phyloP scores from a whole-genome alignment of 2,888 invertebrate genomes.

The Pilophorus perplexus region DNA sequence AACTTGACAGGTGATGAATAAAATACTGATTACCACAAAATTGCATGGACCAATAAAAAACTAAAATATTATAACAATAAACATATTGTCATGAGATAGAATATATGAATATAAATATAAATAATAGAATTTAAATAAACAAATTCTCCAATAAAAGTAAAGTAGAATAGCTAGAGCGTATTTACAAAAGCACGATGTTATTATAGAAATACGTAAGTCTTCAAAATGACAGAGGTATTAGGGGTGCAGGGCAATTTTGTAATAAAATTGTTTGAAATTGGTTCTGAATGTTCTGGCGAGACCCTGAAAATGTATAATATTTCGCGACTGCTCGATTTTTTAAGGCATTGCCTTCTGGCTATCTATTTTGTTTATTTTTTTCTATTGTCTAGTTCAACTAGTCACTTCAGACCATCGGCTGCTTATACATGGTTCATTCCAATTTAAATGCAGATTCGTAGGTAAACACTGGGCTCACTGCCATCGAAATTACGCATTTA shows the following conservation, averaged over 20 bases:
- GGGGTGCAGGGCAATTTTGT: neutral
- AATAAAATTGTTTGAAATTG: slow-evolving; percentile 18
- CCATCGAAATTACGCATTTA: too few species aligned
- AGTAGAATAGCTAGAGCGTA: slow-evolving; percentile 34
- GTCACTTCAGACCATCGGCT: too few species aligned
- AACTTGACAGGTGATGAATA: neutral
- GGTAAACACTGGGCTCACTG: too few species aligned
- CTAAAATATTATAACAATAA: slow-evolving; percentile 27
- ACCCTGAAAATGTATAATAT: too few species aligned
- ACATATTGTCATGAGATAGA: slow-evolving; percentile 22
- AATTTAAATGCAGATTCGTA: too few species aligned
- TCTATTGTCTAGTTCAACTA: too few species aligned
- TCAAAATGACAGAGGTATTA: neutral
- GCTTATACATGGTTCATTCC: too few species aligned
- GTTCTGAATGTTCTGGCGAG: neutral
- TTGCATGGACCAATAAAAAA: slow-evolving; percentile 27
- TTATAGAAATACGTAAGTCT: slow-evolving; percentile 23
- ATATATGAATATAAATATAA: slow-evolving; percentile 32
- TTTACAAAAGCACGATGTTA: slow-evolving; percentile 36
- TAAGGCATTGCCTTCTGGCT: too few species aligned
- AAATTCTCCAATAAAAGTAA: slow-evolving; percentile 3
- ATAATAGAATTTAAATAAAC: slow-evolving; percentile 16
- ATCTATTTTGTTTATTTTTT: too few species aligned
- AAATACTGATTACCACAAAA: slow-evolving; percentile 25
- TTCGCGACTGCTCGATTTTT: too few species aligned